Conservation (phyloP, 2,113 vertebrate species). For the Maccullochella peelii region DNA sequence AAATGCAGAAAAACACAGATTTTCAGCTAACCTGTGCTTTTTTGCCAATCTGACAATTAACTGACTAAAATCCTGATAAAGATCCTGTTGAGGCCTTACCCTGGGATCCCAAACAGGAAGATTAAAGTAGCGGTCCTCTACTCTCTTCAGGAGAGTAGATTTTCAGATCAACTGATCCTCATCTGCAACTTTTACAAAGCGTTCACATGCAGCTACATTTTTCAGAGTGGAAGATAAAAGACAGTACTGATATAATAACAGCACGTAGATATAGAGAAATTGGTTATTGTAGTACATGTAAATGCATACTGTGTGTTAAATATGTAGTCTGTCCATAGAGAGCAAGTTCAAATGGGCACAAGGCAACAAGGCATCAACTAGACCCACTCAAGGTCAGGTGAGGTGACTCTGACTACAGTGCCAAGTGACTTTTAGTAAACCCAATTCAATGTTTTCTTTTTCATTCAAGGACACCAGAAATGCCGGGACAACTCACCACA, state of each 20-base stretch:
- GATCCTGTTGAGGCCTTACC: constrained; percentile 75
- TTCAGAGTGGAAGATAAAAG: not conserved
- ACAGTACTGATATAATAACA: not conserved
- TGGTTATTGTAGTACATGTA: not conserved
- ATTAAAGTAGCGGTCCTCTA: constrained; percentile 92
- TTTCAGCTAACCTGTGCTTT: not conserved
- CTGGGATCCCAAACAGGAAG: constrained; percentile 94
- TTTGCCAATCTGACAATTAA: not conserved
- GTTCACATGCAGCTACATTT: not conserved
- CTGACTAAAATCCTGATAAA: not conserved
- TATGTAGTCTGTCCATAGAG: not conserved
- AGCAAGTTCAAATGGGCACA: not conserved
- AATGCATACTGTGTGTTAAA: not conserved
- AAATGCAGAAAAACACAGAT: not conserved
- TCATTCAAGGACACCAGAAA: not conserved
- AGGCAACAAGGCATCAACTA: not conserved
- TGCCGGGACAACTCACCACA: constrained; percentile 87
- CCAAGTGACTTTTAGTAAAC: not conserved
- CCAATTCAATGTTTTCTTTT: not conserved
- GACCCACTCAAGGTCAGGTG: not conserved
- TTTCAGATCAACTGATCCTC: not conserved
- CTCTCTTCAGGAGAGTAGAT: constrained; percentile 89
- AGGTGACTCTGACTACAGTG: not conserved
- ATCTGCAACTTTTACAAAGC: not conserved
- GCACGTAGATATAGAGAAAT: too few species aligned